Evolutionary conservation across 2,888 invertebrate genomes (phyloP).

Genomic region (Diogma glabrata): DNA sequence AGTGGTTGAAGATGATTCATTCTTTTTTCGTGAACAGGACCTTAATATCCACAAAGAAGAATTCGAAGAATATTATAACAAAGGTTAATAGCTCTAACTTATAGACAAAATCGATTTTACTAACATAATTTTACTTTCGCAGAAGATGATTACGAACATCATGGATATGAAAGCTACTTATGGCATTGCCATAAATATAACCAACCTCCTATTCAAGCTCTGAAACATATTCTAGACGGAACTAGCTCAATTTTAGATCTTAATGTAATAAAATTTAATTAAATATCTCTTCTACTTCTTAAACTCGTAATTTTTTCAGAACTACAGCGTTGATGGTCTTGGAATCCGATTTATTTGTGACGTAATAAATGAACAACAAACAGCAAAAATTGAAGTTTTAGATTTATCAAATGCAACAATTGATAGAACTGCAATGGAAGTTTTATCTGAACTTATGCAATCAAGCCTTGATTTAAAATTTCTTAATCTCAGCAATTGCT

Average conservation of each 20-base stretch:
- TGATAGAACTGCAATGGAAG: background rate
- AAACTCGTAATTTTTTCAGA: too few species aligned
- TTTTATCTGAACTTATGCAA: background rate
- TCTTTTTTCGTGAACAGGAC: background rate
- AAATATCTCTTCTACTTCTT: too few species aligned
- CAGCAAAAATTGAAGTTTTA: background rate
- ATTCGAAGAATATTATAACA: background rate
- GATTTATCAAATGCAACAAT: background rate
- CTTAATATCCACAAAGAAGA: background rate
- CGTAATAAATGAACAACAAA: background rate
- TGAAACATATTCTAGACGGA: background rate
- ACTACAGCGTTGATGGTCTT: background rate
- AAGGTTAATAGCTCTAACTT: too few species aligned
- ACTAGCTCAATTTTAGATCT: background rate
- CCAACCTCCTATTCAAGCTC: background rate
- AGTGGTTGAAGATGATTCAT: background rate
- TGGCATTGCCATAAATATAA: background rate
- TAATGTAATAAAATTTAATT: too few species aligned
- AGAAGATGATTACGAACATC: background rate
- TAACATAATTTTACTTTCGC: too few species aligned
- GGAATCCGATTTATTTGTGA: background rate
- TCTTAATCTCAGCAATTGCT: slow-evolving; percentile 3
- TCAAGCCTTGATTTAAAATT: background rate
- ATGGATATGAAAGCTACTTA: background rate
- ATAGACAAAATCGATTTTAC: too few species aligned